Evolutionary conservation across 1,140 invertebrate species (phyloP).

Genomic region (Epicauta chinensis): DNA sequence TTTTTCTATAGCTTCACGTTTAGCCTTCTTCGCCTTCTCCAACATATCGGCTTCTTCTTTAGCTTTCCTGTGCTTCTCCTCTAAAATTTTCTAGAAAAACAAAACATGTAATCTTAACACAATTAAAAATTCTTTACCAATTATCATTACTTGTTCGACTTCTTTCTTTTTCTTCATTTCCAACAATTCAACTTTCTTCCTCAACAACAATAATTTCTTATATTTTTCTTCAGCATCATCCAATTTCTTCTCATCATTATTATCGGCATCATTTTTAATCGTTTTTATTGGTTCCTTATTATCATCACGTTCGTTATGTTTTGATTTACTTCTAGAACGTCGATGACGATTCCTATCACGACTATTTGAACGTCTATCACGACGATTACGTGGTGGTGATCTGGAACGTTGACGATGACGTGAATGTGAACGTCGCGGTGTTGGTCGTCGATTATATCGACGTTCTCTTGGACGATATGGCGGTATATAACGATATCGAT

Average conservation of each 20-base stretch:
- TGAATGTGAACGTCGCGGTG: neutral
- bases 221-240: constrained; percentile 45
- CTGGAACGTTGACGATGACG: neutral
- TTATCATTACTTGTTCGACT: constrained; percentile 31
- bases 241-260: constrained; percentile 34
- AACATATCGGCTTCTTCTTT: constrained; percentile 46
- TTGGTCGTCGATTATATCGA: neutral
- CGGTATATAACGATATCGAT: neutral
- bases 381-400: constrained; percentile 15
- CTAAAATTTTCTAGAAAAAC: constrained; percentile 40
- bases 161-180: constrained; percentile 40
- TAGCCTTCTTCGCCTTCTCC: constrained; percentile 45
- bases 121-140: neutral
- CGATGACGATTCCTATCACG: neutral
- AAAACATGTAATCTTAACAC: neutral
- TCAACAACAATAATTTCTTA: constrained; percentile 43
- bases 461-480: neutral
- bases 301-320: neutral
- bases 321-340: neutral
- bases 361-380: neutral
- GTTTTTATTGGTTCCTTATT: constrained; percentile 19
- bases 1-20: constrained; percentile 39
- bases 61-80: constrained; percentile 42
- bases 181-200: constrained; percentile 50
- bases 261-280: constrained; percentile 9